phyloP scores from a whole-genome alignment of 2,113 vertebrate species.

The Orientallactaga bullata region DNA sequence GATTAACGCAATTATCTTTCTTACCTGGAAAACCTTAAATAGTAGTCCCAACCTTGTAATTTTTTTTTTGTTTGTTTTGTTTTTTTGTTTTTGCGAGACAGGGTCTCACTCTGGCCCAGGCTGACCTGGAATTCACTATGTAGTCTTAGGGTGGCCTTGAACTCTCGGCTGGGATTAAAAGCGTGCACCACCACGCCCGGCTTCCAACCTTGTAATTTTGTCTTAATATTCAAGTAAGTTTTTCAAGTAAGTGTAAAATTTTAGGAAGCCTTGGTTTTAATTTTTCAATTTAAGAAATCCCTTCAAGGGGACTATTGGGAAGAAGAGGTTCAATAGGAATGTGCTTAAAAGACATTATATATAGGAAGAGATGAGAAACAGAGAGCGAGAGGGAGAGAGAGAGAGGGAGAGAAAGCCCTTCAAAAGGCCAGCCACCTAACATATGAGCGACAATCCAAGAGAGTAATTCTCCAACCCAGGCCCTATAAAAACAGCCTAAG shows the following conservation, averaged over 20 bases:
- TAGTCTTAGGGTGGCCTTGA: too few relatives aligned
- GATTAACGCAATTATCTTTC: neutral
- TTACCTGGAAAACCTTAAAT: conserved; percentile 39
- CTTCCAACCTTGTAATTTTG: neutral
- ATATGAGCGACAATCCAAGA: neutral
- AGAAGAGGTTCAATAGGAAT: too few relatives aligned
- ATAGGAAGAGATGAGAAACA: too few relatives aligned
- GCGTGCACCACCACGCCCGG: too few relatives aligned
- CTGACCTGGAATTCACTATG: too few relatives aligned
- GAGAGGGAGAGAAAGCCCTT: too few relatives aligned
- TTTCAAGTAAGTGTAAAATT: conserved; percentile 37
- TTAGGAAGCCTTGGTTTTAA: neutral
- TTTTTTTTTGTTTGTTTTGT: too few relatives aligned
- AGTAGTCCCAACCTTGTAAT: too few relatives aligned
- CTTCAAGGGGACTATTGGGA: neutral
- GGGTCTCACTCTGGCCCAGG: too few relatives aligned
- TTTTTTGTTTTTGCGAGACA: too few relatives aligned
- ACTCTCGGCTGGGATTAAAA: too few relatives aligned
- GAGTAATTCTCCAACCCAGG: neutral
- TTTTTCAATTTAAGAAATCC: conserved; percentile 29
- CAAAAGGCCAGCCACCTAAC: neutral
- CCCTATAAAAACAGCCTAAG: neutral
- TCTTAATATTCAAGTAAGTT: neutral
- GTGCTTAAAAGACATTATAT: neutral
- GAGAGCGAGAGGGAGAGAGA: too few relatives aligned